Conservation (phyloP, 2,797 vertebrate species). For the Typhlichthys eigenmanni region DNA sequence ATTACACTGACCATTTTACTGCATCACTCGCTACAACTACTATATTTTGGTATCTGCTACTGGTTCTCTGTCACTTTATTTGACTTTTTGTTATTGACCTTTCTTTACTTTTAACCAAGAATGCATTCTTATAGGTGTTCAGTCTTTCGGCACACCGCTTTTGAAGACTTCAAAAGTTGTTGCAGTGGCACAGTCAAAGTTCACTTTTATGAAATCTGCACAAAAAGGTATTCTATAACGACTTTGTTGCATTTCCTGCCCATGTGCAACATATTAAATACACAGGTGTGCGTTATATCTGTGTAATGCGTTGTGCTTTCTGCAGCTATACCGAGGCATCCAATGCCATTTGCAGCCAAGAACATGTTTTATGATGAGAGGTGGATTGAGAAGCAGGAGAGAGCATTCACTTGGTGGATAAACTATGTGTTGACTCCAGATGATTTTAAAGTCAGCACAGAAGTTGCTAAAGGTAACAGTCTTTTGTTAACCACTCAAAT, state of each 20-base stretch:
- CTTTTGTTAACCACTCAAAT: not conserved
- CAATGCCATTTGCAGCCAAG: conserved; percentile 93
- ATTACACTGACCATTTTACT: too few species aligned
- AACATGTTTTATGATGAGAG: conserved; percentile 97
- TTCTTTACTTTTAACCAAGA: not conserved
- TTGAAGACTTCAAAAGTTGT: conserved; percentile 71
- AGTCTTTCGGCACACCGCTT: conserved; percentile 48
- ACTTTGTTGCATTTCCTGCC: not conserved
- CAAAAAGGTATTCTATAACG: conserved; percentile 79
- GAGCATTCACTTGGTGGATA: conserved; percentile 94
- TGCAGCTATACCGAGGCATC: conserved; percentile 90
- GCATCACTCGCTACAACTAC: too few species aligned
- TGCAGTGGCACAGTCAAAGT: conserved; percentile 84
- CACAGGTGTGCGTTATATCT: not conserved
- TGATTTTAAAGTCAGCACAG: conserved; percentile 88
- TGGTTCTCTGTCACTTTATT: too few species aligned
- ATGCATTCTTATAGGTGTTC: conserved; percentile 46
- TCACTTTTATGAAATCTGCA: conserved; percentile 84
- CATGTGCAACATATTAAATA: not conserved
- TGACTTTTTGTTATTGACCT: not conserved
- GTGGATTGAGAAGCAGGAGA: conserved; percentile 96
- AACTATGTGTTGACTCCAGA: conserved; percentile 96
- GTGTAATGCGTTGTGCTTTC: not conserved
- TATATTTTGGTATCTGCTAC: too few species aligned
- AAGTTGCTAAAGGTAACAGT: conserved; percentile 82